These are phyloP conservation scores for Orthochromis indermauri DNA, from an alignment of 2,113 vertebrate species.

Conservation along the genomic window DNA sequence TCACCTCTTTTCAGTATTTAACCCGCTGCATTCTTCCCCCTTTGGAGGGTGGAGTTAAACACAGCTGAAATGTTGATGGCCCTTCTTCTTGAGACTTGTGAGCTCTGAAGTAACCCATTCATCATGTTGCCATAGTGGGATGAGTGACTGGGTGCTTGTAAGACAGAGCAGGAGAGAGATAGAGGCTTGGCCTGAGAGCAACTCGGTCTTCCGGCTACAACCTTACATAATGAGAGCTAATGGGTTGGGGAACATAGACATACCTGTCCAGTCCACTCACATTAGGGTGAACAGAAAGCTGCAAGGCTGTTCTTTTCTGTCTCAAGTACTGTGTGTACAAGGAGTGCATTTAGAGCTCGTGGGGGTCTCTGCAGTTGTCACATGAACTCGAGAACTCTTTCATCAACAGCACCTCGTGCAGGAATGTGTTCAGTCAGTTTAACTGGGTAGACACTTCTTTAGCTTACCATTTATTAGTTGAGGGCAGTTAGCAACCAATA, in stretches of 20 bases:
- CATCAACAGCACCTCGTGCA: neutral
- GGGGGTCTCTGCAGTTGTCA: neutral
- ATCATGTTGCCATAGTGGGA: constrained; percentile 9
- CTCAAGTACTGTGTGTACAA: neutral
- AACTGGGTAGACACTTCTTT: neutral
- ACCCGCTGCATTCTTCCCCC: neutral
- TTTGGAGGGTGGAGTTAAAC: neutral
- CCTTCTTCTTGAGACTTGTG: neutral
- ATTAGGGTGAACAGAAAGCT: constrained; percentile 1
- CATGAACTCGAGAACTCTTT: neutral
- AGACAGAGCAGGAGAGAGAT: neutral
- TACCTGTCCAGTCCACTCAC: constrained; percentile 28
- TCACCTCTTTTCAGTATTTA: neutral
- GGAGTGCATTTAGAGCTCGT: neutral
- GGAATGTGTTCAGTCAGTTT: neutral
- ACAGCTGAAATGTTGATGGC: neutral
- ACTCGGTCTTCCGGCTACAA: constrained; percentile 2
- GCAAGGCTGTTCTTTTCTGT: neutral
- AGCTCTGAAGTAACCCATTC: constrained; percentile 24
- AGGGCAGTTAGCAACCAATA: neutral
- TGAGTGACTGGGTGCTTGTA: neutral
- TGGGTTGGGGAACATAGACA: constrained; percentile 6
- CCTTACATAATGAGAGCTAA: constrained; percentile 29
- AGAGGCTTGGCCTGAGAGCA: neutral
- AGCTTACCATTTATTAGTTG: neutral